Percentiles rank a stretch among this genome's conserved stretches.
Conservation (phyloP, 2,888 invertebrate species). For the Leucozona laternaria region DNA sequence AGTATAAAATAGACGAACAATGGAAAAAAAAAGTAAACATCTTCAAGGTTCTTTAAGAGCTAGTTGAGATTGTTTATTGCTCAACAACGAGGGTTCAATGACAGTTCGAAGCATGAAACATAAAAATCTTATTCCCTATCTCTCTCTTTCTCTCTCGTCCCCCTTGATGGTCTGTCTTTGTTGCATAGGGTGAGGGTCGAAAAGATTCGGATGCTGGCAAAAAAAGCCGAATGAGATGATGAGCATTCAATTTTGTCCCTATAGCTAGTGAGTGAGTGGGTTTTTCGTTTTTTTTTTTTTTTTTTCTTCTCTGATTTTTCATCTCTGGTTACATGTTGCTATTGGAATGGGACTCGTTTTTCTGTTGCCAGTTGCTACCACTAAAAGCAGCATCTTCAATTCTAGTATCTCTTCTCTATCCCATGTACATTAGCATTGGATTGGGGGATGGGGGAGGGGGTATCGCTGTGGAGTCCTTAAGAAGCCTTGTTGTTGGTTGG, state of each 20-base stretch:
- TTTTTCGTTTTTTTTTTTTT: background rate
- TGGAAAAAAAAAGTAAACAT: conserved; percentile 64
- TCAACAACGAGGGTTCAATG: conserved; percentile 75
- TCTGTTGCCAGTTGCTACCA: conserved; percentile 39
- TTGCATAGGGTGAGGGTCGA: conserved; percentile 2
- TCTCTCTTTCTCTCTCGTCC: background rate
- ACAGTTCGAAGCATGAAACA: conserved; percentile 74
- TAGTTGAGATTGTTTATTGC: conserved; percentile 76
- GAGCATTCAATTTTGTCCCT: conserved; percentile 56
- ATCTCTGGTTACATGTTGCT: conserved; percentile 69
- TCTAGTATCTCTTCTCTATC: conserved; percentile 11
- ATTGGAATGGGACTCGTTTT: conserved; percentile 55
- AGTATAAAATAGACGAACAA: conserved; percentile 25
- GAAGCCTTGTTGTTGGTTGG: conserved; percentile 51
- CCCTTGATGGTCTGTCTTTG: conserved; percentile 32
- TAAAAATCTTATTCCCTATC: conserved; percentile 48
- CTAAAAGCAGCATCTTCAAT: conserved; percentile 35
- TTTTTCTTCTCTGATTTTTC: background rate
- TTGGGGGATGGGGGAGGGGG: background rate
- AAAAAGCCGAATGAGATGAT: conserved; percentile 58
- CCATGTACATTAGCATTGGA: conserved; percentile 1
- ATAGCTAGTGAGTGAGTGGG: conserved; percentile 10
- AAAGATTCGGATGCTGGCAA: conserved; percentile 44
- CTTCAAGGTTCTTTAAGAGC: conserved; percentile 75
- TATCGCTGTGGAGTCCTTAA: conserved; percentile 67